Evolutionary conservation across 2,113 vertebrate species (phyloP), one percentile per base, ranked within the genome.

Genomic region (Gadus chalcogrammus): DNA sequence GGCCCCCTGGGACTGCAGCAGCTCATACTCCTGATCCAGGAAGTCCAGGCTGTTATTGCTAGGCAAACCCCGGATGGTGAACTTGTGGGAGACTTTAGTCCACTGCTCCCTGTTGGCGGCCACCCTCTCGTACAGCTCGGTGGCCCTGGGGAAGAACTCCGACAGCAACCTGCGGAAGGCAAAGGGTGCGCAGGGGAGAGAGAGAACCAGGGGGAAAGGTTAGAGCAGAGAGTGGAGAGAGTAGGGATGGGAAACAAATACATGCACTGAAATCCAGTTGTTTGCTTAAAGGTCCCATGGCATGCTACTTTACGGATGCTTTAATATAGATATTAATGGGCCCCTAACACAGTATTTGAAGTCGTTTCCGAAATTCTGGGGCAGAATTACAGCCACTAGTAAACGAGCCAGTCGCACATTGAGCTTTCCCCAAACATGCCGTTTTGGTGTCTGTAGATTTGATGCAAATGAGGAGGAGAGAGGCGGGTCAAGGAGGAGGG

Each of bases 41-140:
- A 99, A 99, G 92, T 99, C 97, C 82, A 99, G 86, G 1, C 96
- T 98, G 88, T 99, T 98, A 95, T 98, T 96, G 82, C 96, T 99
- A 1, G 97, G 97, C 82, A 99, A 87, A 1, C 97, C 97, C 0
- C 97, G 90, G 84, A 97, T 95, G 86, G 95, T 97, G 93, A 98
- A 99, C 68, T 97, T 99, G 90, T 99, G 95, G 11, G 97, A 97
- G 42, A 99, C 96, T 80, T 96, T 96, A 71, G 93, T 94, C 97
- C 97, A 99, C 85, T 98, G 96, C 86, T 97, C 96, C 5, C 95
- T 91, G 85, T 99, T 99, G 28, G 95, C 94, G 20, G 95, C 92
- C 81, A 99, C 97, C 0, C 95, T 83, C 81, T 97, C 95, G 0
- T 96, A 98, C 35, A 98, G 93, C 86, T 97, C 95, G 0, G 92